These are phyloP conservation scores for Pelodytes ibericus DNA, from an alignment of 2,797 vertebrate species.

Conservation along the genomic window DNA sequence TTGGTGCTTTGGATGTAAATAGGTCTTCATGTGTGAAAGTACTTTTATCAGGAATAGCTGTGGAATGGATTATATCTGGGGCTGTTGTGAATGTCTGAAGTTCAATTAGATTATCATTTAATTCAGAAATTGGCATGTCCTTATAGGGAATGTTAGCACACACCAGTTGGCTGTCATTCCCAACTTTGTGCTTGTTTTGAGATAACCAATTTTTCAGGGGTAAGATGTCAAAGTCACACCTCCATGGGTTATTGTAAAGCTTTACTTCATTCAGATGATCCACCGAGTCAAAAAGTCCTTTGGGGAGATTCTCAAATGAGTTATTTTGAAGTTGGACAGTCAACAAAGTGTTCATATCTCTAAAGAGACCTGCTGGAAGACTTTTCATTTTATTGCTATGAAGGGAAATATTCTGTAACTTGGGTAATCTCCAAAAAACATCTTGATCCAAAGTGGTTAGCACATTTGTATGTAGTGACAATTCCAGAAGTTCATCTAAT, in stretches of 20 bases:
- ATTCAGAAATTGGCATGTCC: constrained; percentile 66
- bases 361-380: constrained; percentile 77
- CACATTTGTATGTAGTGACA: constrained; percentile 86
- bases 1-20: constrained; percentile 1
- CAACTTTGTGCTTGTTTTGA: constrained; percentile 71
- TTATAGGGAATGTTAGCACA: constrained; percentile 72
- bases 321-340: constrained; percentile 86
- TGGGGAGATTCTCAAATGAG: constrained; percentile 77
- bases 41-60: constrained; percentile 10
- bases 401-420: constrained; percentile 86
- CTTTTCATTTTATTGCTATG: constrained; percentile 81
- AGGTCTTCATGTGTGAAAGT: neutral
- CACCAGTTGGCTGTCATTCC: constrained; percentile 70
- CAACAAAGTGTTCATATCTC: constrained; percentile 67
- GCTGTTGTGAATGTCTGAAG: neutral
- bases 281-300: constrained; percentile 76
- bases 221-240: constrained; percentile 81
- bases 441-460: constrained; percentile 74
- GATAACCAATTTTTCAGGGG: constrained; percentile 82
- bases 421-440: constrained; percentile 75
- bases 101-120: constrained; percentile 62
- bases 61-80: constrained; percentile 15
- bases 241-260: constrained; percentile 89
- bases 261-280: constrained; percentile 70
- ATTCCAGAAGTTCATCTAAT: constrained; percentile 76